Conservation (phyloP, 2,113 vertebrate species). For the Passer montanus region DNA sequence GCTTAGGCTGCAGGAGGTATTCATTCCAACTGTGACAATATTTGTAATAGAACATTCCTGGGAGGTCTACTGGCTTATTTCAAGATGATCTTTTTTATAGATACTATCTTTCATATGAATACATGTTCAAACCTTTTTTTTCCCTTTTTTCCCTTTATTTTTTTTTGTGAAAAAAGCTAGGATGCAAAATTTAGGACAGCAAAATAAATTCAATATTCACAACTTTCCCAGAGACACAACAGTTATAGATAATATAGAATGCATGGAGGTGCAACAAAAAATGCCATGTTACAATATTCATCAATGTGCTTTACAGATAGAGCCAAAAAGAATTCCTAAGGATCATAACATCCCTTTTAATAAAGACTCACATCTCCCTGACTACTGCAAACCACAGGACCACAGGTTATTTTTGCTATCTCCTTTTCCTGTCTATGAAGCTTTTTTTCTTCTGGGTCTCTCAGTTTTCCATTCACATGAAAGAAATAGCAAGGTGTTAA, state of each 20-base stretch:
- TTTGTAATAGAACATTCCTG: constrained; percentile 37
- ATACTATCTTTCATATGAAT: not conserved
- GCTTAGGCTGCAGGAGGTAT: not conserved
- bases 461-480: not conserved
- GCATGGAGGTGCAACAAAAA: not conserved
- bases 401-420: not conserved
- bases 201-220: not conserved
- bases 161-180: not conserved
- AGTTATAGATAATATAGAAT: not conserved
- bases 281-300: not conserved
- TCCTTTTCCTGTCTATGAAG: not conserved
- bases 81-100: not conserved
- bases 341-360: not conserved
- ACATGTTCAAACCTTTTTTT: not conserved
- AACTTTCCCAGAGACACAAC: not conserved
- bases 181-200: not conserved
- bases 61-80: constrained; percentile 39
- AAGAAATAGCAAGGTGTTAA: not conserved
- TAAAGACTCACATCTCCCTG: not conserved
- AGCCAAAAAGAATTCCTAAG: not conserved
- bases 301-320: not conserved
- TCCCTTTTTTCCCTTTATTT: not conserved
- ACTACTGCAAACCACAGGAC: not conserved
- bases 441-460: not conserved
- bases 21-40: constrained; percentile 1